Percentiles rank a stretch among this genome's conserved stretches.
These are phyloP conservation scores for Meloidogyne hapla DNA, from an alignment of 1,140 invertebrate genomes.

Conservation along the genomic window DNA sequence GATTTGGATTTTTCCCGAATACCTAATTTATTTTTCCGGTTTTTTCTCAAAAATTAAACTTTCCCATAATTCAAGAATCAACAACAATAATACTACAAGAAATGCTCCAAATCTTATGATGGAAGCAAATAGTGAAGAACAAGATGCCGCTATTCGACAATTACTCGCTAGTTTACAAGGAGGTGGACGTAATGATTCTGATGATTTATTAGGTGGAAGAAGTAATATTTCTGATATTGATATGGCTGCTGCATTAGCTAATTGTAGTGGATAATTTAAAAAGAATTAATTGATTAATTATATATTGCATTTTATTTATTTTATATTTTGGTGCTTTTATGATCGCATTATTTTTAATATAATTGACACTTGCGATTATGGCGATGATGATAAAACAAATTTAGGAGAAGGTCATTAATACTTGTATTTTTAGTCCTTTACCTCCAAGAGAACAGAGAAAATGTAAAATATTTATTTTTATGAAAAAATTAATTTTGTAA, in stretches of 20 bases:
- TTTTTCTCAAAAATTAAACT: too few relatives aligned
- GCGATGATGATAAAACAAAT: neutral
- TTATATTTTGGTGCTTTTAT: neutral
- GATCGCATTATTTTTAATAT: neutral
- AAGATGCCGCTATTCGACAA: constrained; percentile 22
- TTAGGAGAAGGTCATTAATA: neutral
- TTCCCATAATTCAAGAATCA: neutral
- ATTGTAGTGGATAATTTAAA: neutral
- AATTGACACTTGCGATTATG: neutral
- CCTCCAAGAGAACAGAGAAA: too few relatives aligned
- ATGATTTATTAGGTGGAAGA: neutral
- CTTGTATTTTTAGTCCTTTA: neutral
- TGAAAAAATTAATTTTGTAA: too few relatives aligned
- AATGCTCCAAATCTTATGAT: constrained; percentile 5
- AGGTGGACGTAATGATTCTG: neutral
- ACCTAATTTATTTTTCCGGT: too few relatives aligned
- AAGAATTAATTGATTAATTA: neutral
- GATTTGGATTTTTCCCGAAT: too few relatives aligned
- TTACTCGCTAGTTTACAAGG: constrained; percentile 13
- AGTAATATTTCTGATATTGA: constrained; percentile 3
- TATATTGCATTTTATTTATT: constrained; percentile 6
- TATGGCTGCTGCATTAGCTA: constrained; percentile 4
- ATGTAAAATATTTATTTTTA: too few relatives aligned
- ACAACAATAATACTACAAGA: neutral
- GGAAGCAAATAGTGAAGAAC: constrained; percentile 11